phyloP scores from a whole-genome alignment of 2,888 invertebrate species.

The Ypsolopha scabrella region DNA sequence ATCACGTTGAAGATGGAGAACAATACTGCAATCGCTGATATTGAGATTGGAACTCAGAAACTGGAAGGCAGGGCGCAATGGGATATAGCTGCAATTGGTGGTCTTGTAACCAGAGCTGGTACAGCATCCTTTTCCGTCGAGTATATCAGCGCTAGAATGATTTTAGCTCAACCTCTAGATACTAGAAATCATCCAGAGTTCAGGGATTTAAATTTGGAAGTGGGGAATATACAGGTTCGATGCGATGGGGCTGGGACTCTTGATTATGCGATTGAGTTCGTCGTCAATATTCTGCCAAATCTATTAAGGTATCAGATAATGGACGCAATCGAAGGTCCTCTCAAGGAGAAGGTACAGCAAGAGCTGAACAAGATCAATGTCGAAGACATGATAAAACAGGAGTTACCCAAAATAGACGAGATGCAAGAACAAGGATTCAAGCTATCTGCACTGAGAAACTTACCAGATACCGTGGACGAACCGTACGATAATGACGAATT shows the following conservation, averaged over 20 bases:
- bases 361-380: conserved; percentile 81
- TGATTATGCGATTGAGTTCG: conserved; percentile 85
- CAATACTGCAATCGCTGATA: conserved; percentile 73
- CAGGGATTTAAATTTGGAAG: conserved; percentile 80
- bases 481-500: conserved; percentile 55
- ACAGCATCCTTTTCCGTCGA: conserved; percentile 84
- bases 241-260: conserved; percentile 89
- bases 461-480: conserved; percentile 17
- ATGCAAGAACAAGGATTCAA: conserved; percentile 62
- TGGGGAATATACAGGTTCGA: conserved; percentile 87
- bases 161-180: conserved; percentile 82
- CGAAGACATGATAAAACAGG: conserved; percentile 78
- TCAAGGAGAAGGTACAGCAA: conserved; percentile 79
- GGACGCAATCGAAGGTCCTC: conserved; percentile 84
- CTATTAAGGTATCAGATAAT: conserved; percentile 88
- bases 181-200: conserved; percentile 79
- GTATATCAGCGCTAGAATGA: conserved; percentile 77
- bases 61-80: conserved; percentile 83
- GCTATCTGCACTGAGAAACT: conserved; percentile 38
- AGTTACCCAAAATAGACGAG: conserved; percentile 75
- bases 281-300: conserved; percentile 86
- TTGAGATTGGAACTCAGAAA: conserved; percentile 85
- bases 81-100: conserved; percentile 78
- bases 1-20: conserved; percentile 80
- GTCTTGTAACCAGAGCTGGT: conserved; percentile 77